Conservation (phyloP, 2,888 invertebrate genomes). For the Amphipoea oculea region DNA sequence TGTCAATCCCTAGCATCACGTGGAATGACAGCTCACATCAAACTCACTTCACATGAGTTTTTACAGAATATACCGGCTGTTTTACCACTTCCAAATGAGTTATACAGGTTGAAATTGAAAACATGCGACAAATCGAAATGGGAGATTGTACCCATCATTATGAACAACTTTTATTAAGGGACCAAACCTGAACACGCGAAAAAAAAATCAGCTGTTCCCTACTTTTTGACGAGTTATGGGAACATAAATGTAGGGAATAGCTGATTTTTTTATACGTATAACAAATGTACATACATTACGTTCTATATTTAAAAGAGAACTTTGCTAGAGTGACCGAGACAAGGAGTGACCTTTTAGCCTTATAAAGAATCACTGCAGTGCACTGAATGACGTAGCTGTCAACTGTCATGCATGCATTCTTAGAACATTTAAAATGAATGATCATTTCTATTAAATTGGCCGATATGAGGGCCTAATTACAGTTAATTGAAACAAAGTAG, state of each 20-base stretch:
- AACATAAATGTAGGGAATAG: too few species aligned
- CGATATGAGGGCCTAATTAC: conserved; percentile 23
- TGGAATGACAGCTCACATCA: neutral
- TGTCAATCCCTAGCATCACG: neutral
- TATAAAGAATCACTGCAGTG: neutral
- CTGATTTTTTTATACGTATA: too few species aligned
- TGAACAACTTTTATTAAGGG: too few species aligned
- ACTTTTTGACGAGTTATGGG: too few species aligned
- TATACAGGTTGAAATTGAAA: too few species aligned
- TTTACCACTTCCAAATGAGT: neutral
- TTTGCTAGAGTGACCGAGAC: neutral
- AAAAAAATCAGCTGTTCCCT: too few species aligned
- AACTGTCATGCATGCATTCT: conserved; percentile 15
- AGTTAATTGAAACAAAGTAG: conserved; percentile 50
- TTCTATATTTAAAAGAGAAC: neutral
- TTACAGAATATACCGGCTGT: neutral
- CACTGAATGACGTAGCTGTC: conserved; percentile 10
- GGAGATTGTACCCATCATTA: too few species aligned
- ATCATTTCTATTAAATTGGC: conserved; percentile 11
- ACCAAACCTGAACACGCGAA: too few species aligned
- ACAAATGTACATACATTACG: neutral
- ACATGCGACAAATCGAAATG: too few species aligned
- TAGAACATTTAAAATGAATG: conserved; percentile 12
- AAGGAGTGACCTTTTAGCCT: neutral
- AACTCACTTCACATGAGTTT: neutral